Evolutionary conservation across 1,140 invertebrate genomes (phyloP).

Genomic region (Rhagoletis pomonella): DNA sequence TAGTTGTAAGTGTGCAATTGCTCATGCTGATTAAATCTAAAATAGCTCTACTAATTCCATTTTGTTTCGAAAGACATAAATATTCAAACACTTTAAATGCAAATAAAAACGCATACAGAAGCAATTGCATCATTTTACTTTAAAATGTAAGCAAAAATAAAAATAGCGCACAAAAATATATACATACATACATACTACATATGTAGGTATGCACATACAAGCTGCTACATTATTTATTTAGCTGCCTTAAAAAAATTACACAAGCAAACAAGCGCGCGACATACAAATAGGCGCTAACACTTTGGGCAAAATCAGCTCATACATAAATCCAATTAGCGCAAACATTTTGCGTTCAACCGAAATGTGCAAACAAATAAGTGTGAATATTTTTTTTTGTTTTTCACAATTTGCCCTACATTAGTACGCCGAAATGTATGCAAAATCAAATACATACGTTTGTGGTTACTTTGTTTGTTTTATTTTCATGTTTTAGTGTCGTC

Average conservation of each 20-base stretch:
- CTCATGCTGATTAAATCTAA: too few species aligned
- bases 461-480: conserved; percentile 14
- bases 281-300: conserved; percentile 40
- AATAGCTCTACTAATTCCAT: too few species aligned
- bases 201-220: too few species aligned
- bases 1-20: too few species aligned
- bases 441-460: conserved; percentile 21
- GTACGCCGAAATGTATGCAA: conserved; percentile 7
- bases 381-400: neutral
- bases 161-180: neutral
- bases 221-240: neutral
- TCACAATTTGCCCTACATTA: neutral
- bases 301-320: neutral
- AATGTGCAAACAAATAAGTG: conserved; percentile 47
- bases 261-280: neutral
- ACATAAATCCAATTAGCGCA: conserved; percentile 43
- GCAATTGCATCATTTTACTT: conserved; percentile 15
- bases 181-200: neutral
- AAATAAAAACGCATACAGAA: neutral
- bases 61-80: too few species aligned
- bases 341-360: conserved; percentile 43
- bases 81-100: neutral
- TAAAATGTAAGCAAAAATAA: neutral
- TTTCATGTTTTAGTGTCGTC: conserved; percentile 7
- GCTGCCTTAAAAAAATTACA: neutral